Evolutionary conservation across 2,797 vertebrate genomes (phyloP), one percentile per base, ranked within the genome.

Genomic region (Varecia variegata): DNA sequence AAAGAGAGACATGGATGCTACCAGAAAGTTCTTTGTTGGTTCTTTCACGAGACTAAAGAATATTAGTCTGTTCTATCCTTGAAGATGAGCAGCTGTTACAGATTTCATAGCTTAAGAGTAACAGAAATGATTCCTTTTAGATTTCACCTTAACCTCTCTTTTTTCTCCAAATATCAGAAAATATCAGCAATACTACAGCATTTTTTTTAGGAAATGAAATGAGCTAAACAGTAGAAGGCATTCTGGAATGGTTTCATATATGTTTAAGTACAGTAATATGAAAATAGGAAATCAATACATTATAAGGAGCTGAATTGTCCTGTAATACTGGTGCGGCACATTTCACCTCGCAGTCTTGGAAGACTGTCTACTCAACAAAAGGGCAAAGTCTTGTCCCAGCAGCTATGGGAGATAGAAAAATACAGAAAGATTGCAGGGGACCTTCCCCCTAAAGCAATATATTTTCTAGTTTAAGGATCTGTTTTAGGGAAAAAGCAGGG

Each of bases 301-400:
- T 6, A 68, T 1, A 27, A 88, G 30, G 56, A 74, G 7, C 2
- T n/a, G 62, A 84, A n/a, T 32, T 38, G 9, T 56, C 67, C 58
- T 30, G 10, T 5, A 43, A n/a, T 6, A 32, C 0, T 7, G 12
- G 21, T 52, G 23, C 5, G 58, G 17, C 14, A 1, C 52, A n/a
- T 67, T 79, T 74, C 14, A 58, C 21, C 8, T 21, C 18, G 20
- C 7, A 56, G 23, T 77, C 27, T 90, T 47, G 27, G 56, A 71
- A 85, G 20, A 67, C 0, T 40, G 67, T 76, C 20, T 88, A 21
- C 32, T 38, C 5, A 27, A 14, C 2, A 58, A 1, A 67, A 79
- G 56, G 52, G 9, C 23, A 58, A 21, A 54, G 47, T 32, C n/a
- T 62, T 47, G 32, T 38, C 32, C 50, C 38, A 86, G 14, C 30